Evolutionary conservation across 2,797 vertebrate species (phyloP).

Genomic region (Gallinago solitaria): DNA sequence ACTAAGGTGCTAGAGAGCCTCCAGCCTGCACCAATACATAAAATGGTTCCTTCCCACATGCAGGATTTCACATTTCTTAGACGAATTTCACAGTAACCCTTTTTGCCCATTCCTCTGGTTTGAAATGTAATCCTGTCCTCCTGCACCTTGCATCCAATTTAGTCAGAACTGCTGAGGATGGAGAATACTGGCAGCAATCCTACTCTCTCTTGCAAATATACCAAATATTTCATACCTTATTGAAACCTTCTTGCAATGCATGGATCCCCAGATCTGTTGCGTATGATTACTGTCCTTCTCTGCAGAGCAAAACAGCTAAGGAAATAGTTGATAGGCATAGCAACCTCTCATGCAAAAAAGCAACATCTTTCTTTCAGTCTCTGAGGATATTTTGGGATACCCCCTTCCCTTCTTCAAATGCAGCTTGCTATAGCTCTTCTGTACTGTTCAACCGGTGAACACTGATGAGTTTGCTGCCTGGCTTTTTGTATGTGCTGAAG

Average conservation of each 20-base stretch:
- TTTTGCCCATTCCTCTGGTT: fast-evolving
- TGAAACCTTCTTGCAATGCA: background rate
- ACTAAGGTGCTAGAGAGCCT: background rate
- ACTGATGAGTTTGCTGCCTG: background rate
- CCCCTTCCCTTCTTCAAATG: background rate
- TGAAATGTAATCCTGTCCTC: background rate
- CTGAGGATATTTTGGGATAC: background rate
- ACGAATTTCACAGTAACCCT: background rate
- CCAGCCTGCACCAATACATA: background rate
- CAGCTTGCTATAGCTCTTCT: background rate
- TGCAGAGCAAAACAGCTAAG: background rate
- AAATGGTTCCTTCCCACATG: background rate
- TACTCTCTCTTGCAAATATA: background rate
- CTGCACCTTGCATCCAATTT: background rate
- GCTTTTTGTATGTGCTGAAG: background rate
- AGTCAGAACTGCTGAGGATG: background rate
- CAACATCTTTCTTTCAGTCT: background rate
- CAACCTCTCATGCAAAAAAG: background rate
- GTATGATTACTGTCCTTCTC: background rate
- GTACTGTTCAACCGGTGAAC: background rate
- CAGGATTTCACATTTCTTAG: background rate
- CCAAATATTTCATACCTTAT: background rate
- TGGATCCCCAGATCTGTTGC: background rate
- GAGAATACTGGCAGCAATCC: background rate
- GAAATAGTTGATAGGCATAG: background rate